Percentiles rank a stretch among this genome's conserved stretches.
phyloP scores from a whole-genome alignment of 2,888 invertebrate species.

The Amiota minor region DNA sequence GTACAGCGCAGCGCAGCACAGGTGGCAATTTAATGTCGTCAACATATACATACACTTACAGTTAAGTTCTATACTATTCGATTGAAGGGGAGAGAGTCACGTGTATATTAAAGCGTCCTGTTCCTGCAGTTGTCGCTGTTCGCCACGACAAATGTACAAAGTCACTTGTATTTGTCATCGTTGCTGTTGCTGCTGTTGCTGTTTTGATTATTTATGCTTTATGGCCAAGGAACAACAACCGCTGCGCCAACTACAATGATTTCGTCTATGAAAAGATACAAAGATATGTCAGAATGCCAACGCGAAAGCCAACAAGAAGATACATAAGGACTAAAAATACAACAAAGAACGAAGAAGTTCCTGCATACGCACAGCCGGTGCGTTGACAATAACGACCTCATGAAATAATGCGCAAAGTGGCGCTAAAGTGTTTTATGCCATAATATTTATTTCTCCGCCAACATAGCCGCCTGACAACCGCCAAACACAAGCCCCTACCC shows the following conservation, averaged over 20 bases:
- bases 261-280: neutral
- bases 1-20: slow-evolving; percentile 45
- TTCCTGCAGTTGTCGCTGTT: neutral
- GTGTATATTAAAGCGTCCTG: neutral
- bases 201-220: slow-evolving; percentile 52
- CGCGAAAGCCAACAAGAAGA: neutral
- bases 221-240: slow-evolving; percentile 5
- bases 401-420: slow-evolving; percentile 67
- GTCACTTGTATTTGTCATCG: slow-evolving; percentile 26
- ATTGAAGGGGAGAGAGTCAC: neutral
- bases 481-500: neutral
- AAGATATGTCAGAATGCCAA: slow-evolving; percentile 35
- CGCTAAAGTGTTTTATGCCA: slow-evolving; percentile 69
- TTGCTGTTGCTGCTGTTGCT: slow-evolving; percentile 42
- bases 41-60: neutral
- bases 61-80: no score
- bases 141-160: slow-evolving; percentile 19
- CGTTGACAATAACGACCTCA: slow-evolving; percentile 65
- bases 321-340: neutral
- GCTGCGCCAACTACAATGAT: neutral
- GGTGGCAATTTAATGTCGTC: slow-evolving; percentile 55
- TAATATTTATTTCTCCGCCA: slow-evolving; percentile 60
- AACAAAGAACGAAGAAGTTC: slow-evolving; percentile 9
- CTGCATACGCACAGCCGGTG: slow-evolving; percentile 30
- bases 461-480: neutral